phyloP scores from a whole-genome alignment of 2,797 vertebrate species.

The Coranthus polyacanthus region DNA sequence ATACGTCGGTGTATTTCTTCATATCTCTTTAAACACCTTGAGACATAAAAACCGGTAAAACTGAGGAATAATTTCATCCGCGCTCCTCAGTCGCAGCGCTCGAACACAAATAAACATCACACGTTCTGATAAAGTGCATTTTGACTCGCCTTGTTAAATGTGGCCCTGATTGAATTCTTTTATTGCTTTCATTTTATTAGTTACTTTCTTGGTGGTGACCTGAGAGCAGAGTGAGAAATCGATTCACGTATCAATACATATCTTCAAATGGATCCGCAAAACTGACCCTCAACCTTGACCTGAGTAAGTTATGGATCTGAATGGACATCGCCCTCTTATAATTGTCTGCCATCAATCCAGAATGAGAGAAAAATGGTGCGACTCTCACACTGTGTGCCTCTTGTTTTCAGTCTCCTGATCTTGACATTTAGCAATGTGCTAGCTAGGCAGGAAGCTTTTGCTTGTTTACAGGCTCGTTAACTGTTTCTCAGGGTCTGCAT shows the following conservation, averaged over 20 bases:
- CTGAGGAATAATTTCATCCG: too few species aligned
- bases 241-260: conserved; percentile 61
- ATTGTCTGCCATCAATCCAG: conserved; percentile 1
- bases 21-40: too few species aligned
- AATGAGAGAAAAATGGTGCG: background rate
- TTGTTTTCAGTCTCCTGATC: conserved; percentile 21
- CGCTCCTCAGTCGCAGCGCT: too few species aligned
- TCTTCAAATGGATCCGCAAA: conserved; percentile 21
- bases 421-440: conserved; percentile 72
- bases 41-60: too few species aligned
- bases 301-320: conserved; percentile 21
- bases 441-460: conserved; percentile 38
- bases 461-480: conserved; percentile 80
- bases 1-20: too few species aligned
- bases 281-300: conserved; percentile 48
- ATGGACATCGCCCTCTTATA: background rate
- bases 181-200: conserved; percentile 39
- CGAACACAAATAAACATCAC: background rate
- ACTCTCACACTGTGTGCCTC: background rate
- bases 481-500: conserved; percentile 58
- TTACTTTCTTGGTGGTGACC: conserved; percentile 16
- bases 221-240: conserved; percentile 26
- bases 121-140: conserved; percentile 3
- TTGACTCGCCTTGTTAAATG: conserved; percentile 34
- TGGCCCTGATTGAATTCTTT: conserved; percentile 44